Percentiles rank a stretch among this genome's conserved stretches.
Evolutionary conservation across 2,888 invertebrate species (phyloP).

Genomic region (Parnassius mnemosyne): DNA sequence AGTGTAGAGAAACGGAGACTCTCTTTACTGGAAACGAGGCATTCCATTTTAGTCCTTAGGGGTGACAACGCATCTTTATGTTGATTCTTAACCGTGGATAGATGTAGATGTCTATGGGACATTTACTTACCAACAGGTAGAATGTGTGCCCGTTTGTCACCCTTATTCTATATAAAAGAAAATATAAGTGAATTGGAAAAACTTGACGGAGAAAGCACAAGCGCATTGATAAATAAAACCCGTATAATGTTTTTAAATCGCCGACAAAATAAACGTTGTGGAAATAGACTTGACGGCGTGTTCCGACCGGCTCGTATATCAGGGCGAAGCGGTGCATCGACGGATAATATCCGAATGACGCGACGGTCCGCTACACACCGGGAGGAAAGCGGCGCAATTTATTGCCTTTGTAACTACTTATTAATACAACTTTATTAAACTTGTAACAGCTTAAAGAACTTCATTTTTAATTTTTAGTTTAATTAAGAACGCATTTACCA

Average conservation of each 20-base stretch:
- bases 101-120: too few species aligned
- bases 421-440: neutral
- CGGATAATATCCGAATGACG: neutral
- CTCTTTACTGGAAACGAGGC: too few species aligned
- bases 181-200: neutral
- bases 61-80: too few species aligned
- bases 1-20: too few species aligned
- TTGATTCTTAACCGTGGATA: too few species aligned
- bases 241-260: slow-evolving; percentile 1
- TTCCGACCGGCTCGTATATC: slow-evolving; percentile 2
- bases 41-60: too few species aligned
- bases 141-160: too few species aligned
- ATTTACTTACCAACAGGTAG: too few species aligned
- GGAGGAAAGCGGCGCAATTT: neutral
- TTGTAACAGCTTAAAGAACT: too few species aligned
- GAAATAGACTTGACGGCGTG: slow-evolving; percentile 9
- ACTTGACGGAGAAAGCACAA: neutral
- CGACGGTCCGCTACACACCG: slow-evolving; percentile 4
- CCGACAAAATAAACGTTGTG: slow-evolving; percentile 10
- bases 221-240: neutral
- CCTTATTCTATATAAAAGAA: too few species aligned
- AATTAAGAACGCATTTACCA: too few species aligned
- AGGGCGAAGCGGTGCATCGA: neutral
- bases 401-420: neutral
- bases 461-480: too few species aligned